Conservation (phyloP, 2,888 invertebrate genomes). For the Lithophane socia region DNA sequence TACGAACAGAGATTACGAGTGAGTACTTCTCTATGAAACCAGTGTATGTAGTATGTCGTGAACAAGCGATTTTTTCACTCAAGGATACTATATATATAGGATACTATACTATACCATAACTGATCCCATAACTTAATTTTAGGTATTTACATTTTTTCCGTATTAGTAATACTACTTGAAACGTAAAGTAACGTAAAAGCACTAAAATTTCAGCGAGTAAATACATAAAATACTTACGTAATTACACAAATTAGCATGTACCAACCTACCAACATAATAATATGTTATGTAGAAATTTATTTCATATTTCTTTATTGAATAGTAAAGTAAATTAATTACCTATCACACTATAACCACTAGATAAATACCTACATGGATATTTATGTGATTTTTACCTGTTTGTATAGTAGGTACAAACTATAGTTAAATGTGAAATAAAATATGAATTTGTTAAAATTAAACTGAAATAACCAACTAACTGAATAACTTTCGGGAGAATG, state of each 20-base stretch:
- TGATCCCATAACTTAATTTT: too few species aligned
- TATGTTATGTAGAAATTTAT: too few species aligned
- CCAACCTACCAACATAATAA: too few species aligned
- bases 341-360: not conserved
- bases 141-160: too few species aligned
- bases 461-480: not conserved
- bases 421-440: not conserved
- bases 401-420: not conserved
- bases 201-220: too few species aligned
- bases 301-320: too few species aligned
- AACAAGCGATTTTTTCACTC: not conserved
- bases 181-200: too few species aligned
- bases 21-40: conserved; percentile 58
- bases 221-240: too few species aligned
- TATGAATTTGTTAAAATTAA: not conserved
- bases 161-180: too few species aligned
- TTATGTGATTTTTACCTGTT: not conserved
- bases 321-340: not conserved
- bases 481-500: not conserved
- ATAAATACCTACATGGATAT: not conserved
- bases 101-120: too few species aligned
- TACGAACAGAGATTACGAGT: conserved; percentile 81
- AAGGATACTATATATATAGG: too few species aligned
- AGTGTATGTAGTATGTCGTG: not conserved
- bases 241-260: too few species aligned